Base-by-base conservation (phyloP, 2,113 vertebrate species). In the Castor canadensis region DNA sequence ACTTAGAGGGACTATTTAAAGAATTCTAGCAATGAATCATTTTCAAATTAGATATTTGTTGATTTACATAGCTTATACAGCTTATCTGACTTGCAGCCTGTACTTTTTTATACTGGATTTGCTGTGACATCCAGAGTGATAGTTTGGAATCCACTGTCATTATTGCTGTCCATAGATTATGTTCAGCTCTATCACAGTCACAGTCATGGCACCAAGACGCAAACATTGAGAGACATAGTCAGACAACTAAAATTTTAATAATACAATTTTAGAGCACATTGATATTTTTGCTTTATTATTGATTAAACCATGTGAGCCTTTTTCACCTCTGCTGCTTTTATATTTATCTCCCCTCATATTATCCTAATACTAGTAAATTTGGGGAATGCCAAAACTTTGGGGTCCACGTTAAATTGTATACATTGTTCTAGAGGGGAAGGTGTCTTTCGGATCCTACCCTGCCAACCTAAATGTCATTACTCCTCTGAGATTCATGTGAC, bases 231-330 rank as follows among this genome's bases (percentile, higher is more conserved):
- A 91, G 19, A 17, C 73, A 17, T 54, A 38, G 56, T 79, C 81
- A 26, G 60, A 77, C 32, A 20, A 58, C 66, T 80, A 69, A 9
- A 84, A 76, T 80, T 58, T 43, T 66, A 67, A 35, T 69, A 69
- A n/a, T 72, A 4, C 10, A 81, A 22, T 71, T 40, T 75, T 43
- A 64, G 54, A 40, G 80, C 52, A 82, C 45, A 52, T 32, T 69
- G 52, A n/a, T 85, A 40, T n/a, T 93, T 96, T 69, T 67, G n/a
- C 30, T 95, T 84, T 56, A 26, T 38, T 93, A n/a, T 91, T 85
- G 47, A 80, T 45, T 64, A 32, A 76, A 22, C n/a, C 47, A 16
- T 30, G 28, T 58, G 19, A 76, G 35, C 82, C 86, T 77, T 66
- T 89, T 60, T 75, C 16, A 54, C 16, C 52, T 84, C 79, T 79